A percentile compares a stretch with the other conserved stretches of the same genome.
Conservation (phyloP, 2,113 vertebrate genomes). For the Siphamia tubifer region DNA sequence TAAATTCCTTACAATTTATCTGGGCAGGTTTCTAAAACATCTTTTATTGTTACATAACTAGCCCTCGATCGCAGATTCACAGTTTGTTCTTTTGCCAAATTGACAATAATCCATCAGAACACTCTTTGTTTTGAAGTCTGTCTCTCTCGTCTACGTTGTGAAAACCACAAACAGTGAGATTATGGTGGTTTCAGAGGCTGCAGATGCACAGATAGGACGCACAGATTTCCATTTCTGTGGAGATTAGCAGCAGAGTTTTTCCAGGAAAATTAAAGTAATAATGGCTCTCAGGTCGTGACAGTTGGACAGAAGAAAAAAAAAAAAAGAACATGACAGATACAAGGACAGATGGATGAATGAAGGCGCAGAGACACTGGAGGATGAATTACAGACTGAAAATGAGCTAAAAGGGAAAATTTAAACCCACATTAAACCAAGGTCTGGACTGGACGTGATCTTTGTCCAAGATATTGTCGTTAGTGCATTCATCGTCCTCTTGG, state of each 20-base stretch:
- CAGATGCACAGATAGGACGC: constrained; percentile 48
- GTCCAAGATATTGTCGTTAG: constrained; percentile 15
- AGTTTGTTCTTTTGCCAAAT: neutral
- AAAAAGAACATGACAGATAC: neutral
- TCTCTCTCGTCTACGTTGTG: neutral
- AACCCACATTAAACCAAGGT: constrained; percentile 6
- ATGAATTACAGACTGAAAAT: neutral
- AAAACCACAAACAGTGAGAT: constrained; percentile 41
- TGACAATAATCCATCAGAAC: constrained; percentile 34
- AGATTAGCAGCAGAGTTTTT: constrained; percentile 47
- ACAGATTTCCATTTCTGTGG: constrained; percentile 10
- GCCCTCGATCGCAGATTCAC: constrained; percentile 2
- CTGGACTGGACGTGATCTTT: neutral
- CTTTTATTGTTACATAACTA: constrained; percentile 29
- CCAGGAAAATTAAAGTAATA: constrained; percentile 28
- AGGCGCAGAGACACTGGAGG: constrained; percentile 1
- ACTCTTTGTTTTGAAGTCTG: constrained; percentile 28
- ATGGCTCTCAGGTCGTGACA: constrained; percentile 10
- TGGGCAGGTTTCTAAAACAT: neutral
- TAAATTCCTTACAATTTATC: neutral
- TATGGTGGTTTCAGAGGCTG: neutral
- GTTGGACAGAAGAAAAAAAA: constrained; percentile 10
- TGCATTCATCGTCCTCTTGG: constrained; percentile 12
- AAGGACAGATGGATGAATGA: neutral
- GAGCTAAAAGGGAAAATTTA: neutral